Percentiles rank a stretch among this genome's conserved stretches.
These are phyloP conservation scores for Drosophila hamatofila DNA, from an alignment of 2,888 invertebrate genomes.

Conservation along the genomic window DNA sequence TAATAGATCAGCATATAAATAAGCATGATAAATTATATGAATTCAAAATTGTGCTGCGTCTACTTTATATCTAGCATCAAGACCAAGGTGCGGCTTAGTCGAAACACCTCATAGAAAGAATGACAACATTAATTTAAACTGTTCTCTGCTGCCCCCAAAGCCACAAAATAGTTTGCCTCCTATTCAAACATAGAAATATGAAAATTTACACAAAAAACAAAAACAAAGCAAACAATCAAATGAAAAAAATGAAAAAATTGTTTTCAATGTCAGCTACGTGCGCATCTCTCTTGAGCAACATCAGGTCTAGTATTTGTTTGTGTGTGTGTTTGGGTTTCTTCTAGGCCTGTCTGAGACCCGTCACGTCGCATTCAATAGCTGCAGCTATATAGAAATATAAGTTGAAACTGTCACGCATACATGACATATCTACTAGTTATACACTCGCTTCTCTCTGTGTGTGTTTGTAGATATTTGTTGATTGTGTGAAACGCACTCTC, in stretches of 20 bases:
- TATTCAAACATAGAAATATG: slow-evolving; percentile 5
- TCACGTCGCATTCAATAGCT: slow-evolving; percentile 5
- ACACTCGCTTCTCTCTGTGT: not conserved
- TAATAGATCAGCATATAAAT: slow-evolving; percentile 7
- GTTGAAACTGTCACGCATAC: slow-evolving; percentile 15
- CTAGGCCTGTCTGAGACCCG: not conserved
- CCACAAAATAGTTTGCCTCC: not conserved
- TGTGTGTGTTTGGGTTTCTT: not conserved
- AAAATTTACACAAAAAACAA: slow-evolving; percentile 1
- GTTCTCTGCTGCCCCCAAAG: not conserved
- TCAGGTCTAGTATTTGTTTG: slow-evolving; percentile 1
- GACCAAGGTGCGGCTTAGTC: not conserved
- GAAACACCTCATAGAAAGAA: not conserved
- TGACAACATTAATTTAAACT: not conserved
- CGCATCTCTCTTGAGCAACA: slow-evolving; percentile 15
- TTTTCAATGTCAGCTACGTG: slow-evolving; percentile 46
- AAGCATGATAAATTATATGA: slow-evolving; percentile 1
- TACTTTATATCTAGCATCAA: not conserved
- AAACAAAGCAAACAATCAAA: slow-evolving; percentile 1
- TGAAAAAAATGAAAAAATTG: slow-evolving; percentile 7
- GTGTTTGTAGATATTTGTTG: slow-evolving; percentile 4
- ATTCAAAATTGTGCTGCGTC: slow-evolving; percentile 1
- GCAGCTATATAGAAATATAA: slow-evolving; percentile 44
- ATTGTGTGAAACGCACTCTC: slow-evolving; percentile 1
- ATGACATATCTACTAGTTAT: slow-evolving; percentile 10